Conservation (phyloP, 2,113 vertebrate species). For the Perca schrenkii region DNA sequence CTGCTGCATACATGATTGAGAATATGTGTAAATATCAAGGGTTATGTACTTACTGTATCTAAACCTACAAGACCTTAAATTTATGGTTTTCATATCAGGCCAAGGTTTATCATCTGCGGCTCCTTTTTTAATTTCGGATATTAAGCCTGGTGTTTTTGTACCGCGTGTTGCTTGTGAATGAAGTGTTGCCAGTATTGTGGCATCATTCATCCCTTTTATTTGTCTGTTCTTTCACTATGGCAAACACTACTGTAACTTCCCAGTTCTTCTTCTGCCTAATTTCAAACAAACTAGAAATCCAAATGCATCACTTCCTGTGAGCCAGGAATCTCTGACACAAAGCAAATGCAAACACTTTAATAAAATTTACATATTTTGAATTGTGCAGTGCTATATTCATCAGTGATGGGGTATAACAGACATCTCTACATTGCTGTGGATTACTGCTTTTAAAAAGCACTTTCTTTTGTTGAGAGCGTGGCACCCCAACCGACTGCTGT, state of each 20-base stretch:
- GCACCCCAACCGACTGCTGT: background rate
- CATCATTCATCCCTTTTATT: background rate
- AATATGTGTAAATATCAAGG: slow-evolving; percentile 25
- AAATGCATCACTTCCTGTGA: background rate
- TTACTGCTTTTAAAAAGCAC: background rate
- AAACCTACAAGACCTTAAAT: background rate
- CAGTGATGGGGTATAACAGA: background rate
- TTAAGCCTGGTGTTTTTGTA: background rate
- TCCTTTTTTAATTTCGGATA: background rate
- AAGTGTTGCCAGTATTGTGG: background rate
- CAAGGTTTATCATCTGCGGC: background rate
- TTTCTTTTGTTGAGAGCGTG: slow-evolving; percentile 9
- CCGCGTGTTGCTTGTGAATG: background rate
- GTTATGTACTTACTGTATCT: background rate
- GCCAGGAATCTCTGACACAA: background rate
- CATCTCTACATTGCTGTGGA: background rate
- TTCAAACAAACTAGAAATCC: background rate
- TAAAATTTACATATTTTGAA: background rate
- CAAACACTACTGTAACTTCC: background rate
- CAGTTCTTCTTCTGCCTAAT: background rate
- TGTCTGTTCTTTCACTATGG: background rate
- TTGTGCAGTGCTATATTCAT: background rate
- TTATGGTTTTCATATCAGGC: background rate
- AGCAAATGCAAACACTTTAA: background rate
- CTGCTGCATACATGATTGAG: slow-evolving; percentile 39